A percentile compares a stretch with the other conserved stretches of the same genome.
Conservation (phyloP, 1,140 invertebrate genomes). For the Drosophila lacertosa region DNA sequence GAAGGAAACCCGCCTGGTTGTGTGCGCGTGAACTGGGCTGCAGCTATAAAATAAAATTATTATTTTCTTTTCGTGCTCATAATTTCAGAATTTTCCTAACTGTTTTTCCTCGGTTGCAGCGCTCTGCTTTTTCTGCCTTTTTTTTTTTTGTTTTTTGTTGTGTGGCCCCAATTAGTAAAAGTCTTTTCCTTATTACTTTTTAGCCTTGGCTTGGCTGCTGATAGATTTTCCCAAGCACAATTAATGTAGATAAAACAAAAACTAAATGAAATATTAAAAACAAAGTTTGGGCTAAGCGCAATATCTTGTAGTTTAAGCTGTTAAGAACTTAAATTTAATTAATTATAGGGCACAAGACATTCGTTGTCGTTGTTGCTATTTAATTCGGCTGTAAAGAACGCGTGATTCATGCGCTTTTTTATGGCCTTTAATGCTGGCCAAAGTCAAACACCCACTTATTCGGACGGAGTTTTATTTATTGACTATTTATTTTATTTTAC, state of each 20-base stretch:
- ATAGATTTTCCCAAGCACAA: conserved; percentile 16
- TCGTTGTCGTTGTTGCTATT: conserved; percentile 22
- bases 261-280: background rate
- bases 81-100: conserved; percentile 57
- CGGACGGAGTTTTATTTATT: conserved; percentile 28
- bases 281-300: background rate
- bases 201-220: conserved; percentile 46
- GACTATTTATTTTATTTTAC: conserved; percentile 76
- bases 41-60: conserved; percentile 75
- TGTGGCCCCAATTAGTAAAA: conserved; percentile 73
- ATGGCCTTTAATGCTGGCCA: conserved; percentile 33
- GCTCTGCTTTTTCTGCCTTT: background rate
- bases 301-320: conserved; percentile 1
- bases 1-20: too few relatives aligned
- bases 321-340: background rate
- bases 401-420: conserved; percentile 57
- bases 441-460: conserved; percentile 1
- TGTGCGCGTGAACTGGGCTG: conserved; percentile 20
- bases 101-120: conserved; percentile 12
- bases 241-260: background rate
- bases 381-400: background rate
- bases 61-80: conserved; percentile 82
- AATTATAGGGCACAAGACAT: background rate
- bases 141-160: conserved; percentile 5
- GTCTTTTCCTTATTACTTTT: conserved; percentile 69